Evolutionary conservation across 2,888 invertebrate species (phyloP).

Genomic region (Mythimna loreyi): DNA sequence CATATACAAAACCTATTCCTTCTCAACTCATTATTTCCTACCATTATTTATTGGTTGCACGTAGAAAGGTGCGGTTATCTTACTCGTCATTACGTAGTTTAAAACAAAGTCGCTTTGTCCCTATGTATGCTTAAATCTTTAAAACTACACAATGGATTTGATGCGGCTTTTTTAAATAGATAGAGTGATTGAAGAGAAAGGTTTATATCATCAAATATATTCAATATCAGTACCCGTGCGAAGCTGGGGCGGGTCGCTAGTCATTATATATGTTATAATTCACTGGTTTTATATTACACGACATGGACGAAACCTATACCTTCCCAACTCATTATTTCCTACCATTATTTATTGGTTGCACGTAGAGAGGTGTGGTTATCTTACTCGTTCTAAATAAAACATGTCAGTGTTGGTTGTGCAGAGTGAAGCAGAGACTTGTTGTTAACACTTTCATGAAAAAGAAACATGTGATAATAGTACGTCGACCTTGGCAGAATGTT

Average conservation of each 20-base stretch:
- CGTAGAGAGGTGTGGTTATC: constrained; percentile 44
- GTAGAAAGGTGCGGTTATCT: constrained; percentile 41
- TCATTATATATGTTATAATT: too few species aligned
- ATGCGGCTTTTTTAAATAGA: too few species aligned
- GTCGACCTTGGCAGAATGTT: constrained; percentile 66
- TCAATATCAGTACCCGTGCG: too few species aligned
- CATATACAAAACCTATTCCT: constrained; percentile 23
- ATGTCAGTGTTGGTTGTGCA: constrained; percentile 26
- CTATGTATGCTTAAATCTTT: too few species aligned
- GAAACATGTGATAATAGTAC: constrained; percentile 67
- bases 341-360: constrained; percentile 39
- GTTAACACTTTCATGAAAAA: constrained; percentile 64
- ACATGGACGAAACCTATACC: constrained; percentile 21
- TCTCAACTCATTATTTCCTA: constrained; percentile 36
- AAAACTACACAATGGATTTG: too few species aligned
- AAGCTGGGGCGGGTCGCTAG: too few species aligned
- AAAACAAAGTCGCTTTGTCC: too few species aligned
- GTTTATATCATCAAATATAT: too few species aligned
- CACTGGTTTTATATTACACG: constrained; percentile 40
- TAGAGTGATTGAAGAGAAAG: too few species aligned
- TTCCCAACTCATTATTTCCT: constrained; percentile 38
- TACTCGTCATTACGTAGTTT: too few species aligned
- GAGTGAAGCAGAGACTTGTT: constrained; percentile 1
- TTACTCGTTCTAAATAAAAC: constrained; percentile 43
- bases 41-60: constrained; percentile 43